These are phyloP conservation scores for Cerastoderma edule DNA, from an alignment of 2,888 invertebrate species.

Conservation along the genomic window DNA sequence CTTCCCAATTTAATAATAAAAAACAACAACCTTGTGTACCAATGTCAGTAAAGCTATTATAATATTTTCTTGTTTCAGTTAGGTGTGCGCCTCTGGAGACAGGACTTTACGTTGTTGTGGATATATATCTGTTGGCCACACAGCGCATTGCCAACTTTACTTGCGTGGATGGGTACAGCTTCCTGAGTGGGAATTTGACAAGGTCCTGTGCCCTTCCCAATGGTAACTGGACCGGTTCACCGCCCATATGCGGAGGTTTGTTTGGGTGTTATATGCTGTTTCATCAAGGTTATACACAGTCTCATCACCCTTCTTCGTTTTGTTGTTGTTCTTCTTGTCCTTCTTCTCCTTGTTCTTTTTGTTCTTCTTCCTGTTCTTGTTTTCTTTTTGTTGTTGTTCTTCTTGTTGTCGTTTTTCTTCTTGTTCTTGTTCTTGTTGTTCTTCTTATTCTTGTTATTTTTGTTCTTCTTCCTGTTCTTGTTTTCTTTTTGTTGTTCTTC, in stretches of 20 bases:
- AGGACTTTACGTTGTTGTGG: background rate
- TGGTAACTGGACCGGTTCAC: conserved; percentile 5
- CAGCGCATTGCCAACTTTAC: conserved; percentile 7
- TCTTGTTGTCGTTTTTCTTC: no score
- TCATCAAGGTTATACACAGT: background rate
- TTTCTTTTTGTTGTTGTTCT: no score
- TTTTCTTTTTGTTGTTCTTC: no score
- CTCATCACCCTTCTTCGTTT: background rate
- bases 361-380: no score
- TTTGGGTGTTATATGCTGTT: background rate
- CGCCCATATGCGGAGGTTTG: conserved; percentile 11
- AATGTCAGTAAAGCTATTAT: background rate
- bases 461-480: no score
- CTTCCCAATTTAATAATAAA: no score
- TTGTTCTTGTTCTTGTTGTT: no score
- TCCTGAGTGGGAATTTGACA: conserved; percentile 7
- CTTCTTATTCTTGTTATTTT: no score
- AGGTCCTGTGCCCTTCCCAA: conserved; percentile 6
- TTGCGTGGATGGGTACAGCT: background rate
- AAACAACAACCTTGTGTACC: background rate
- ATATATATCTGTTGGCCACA: background rate
- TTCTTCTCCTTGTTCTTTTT: background rate
- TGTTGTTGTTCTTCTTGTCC: background rate
- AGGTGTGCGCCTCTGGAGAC: conserved; percentile 8
- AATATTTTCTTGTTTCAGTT: background rate